These are phyloP conservation scores for Alauda arvensis DNA, from an alignment of 2,797 vertebrate species.

Conservation along the genomic window DNA sequence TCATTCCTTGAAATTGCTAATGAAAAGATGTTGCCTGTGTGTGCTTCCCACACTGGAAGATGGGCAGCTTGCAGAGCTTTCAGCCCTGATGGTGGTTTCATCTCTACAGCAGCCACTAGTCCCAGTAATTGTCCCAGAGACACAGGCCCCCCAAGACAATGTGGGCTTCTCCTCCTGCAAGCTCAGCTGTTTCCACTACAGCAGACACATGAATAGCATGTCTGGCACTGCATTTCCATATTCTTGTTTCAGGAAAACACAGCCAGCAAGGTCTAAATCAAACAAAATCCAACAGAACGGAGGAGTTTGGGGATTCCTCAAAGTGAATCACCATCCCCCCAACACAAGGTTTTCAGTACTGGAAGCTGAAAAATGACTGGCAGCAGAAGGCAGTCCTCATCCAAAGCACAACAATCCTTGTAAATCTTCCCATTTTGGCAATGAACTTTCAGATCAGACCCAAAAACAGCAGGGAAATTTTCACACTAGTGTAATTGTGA, in stretches of 20 bases:
- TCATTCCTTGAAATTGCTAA: not conserved
- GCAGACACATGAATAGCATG: not conserved
- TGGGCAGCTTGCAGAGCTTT: not conserved
- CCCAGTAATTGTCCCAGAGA: not conserved
- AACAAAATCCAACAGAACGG: not conserved
- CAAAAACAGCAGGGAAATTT: not conserved
- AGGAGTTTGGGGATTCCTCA: not conserved
- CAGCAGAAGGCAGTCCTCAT: not conserved
- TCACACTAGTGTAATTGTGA: not conserved
- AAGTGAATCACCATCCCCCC: not conserved
- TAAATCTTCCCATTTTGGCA: not conserved
- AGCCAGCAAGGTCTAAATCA: not conserved
- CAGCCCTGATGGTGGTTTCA: not conserved
- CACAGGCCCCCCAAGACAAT: accelerated
- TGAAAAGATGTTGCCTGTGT: not conserved
- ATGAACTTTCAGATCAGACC: not conserved
- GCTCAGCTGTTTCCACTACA: not conserved
- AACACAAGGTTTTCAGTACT: not conserved
- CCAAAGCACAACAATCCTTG: not conserved
- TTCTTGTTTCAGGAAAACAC: not conserved
- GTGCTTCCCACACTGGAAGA: not conserved
- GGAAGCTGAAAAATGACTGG: not conserved
- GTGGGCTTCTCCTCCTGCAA: not conserved
- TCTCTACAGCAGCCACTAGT: not conserved
- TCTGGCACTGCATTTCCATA: not conserved